Percentiles rank a stretch among this genome's conserved stretches.
Evolutionary conservation across 92 coral and sea anemone species (phyloP).

Genomic region (Micromussa lordhowensis): DNA sequence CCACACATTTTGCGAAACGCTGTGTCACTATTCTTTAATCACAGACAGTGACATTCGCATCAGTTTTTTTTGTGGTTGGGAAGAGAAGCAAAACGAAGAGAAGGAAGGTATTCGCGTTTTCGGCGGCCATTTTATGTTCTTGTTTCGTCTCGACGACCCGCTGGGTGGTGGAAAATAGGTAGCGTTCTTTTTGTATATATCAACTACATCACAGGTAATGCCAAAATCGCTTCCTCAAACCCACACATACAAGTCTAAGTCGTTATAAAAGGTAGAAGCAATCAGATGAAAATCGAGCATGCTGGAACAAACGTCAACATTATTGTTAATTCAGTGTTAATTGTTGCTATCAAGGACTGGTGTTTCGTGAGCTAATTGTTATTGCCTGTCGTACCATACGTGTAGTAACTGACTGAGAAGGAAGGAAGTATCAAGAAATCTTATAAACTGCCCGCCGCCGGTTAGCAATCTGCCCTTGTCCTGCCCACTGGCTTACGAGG

Average conservation of each 20-base stretch:
- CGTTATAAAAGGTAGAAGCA: not conserved
- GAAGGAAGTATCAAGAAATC: constrained; percentile 13
- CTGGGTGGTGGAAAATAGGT: not conserved
- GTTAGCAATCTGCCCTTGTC: not conserved
- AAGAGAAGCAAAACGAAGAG: not conserved
- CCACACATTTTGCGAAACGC: not conserved
- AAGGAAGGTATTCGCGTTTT: not conserved
- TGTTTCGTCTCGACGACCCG: not conserved
- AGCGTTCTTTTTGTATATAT: not conserved
- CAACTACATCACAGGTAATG: not conserved
- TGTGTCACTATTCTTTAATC: not conserved
- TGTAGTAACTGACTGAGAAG: not conserved
- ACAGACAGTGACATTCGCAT: not conserved
- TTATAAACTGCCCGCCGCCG: not conserved
- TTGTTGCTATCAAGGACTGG: not conserved
- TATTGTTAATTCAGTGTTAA: not conserved
- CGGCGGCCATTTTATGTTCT: not conserved
- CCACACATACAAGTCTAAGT: not conserved
- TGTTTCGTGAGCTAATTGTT: not conserved
- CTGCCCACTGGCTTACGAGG: not conserved
- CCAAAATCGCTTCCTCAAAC: not conserved
- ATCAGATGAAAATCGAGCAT: not conserved
- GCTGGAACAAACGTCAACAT: not conserved
- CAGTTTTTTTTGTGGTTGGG: not conserved
- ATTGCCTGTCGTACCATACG: not conserved